phyloP scores from a whole-genome alignment of 2,797 vertebrate genomes.

The Limnodromus scolopaceus region DNA sequence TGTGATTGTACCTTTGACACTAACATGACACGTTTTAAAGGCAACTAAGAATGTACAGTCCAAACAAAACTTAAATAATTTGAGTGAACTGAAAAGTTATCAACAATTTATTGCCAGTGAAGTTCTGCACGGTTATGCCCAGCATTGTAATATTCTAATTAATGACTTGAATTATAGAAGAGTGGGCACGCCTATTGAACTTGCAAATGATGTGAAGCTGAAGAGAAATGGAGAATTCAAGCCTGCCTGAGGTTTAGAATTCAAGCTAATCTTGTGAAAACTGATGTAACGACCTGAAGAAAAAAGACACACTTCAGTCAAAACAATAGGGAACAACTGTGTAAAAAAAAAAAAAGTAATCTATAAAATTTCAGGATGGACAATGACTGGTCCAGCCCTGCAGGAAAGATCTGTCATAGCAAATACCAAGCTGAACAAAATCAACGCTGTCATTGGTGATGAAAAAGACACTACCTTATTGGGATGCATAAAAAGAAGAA shows the following conservation, averaged over 20 bases:
- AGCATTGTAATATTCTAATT: background rate
- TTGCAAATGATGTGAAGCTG: background rate
- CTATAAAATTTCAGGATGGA: background rate
- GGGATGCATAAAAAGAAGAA: background rate
- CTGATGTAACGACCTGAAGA: background rate
- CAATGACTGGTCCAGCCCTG: background rate
- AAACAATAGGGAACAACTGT: background rate
- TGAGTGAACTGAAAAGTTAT: background rate
- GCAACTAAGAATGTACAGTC: background rate
- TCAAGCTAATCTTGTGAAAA: background rate
- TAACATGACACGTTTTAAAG: background rate
- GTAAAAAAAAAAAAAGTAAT: background rate
- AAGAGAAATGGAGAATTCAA: background rate
- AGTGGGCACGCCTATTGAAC: background rate
- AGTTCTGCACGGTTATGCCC: background rate
- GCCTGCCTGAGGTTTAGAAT: background rate
- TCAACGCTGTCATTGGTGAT: background rate
- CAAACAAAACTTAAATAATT: background rate
- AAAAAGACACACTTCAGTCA: background rate
- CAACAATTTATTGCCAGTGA: background rate
- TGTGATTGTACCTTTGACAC: background rate
- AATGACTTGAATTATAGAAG: background rate
- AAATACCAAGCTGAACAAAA: background rate
- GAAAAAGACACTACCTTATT: background rate
- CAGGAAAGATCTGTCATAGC: background rate